These are phyloP conservation scores for Listrodromus nycthemerus DNA, from an alignment of 2,888 invertebrate genomes.

Conservation along the genomic window DNA sequence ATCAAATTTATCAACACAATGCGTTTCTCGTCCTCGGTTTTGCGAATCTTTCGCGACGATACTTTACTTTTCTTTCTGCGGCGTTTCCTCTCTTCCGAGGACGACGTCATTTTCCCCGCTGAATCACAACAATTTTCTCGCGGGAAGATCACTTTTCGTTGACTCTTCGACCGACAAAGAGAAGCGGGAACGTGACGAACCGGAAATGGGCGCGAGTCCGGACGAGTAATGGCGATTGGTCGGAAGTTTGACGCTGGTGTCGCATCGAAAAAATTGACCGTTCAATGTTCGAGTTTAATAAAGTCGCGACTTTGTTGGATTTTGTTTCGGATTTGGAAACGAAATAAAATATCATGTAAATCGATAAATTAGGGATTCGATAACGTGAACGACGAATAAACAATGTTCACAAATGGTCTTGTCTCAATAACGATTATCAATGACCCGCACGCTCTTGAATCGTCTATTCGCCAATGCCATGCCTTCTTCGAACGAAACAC, in stretches of 20 bases:
- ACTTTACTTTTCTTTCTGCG: not conserved
- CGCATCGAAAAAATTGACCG: not conserved
- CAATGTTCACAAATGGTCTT: not conserved
- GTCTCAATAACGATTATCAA: not conserved
- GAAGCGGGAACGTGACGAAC: not conserved
- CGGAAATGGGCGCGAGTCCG: not conserved
- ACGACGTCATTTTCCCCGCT: conserved; percentile 7
- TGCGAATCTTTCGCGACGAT: not conserved
- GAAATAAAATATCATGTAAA: too few relatives aligned
- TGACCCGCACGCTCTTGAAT: too few relatives aligned
- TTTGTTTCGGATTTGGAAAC: too few relatives aligned
- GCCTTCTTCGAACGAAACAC: too few relatives aligned
- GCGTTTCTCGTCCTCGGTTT: not conserved
- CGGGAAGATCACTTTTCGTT: not conserved
- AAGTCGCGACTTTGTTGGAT: too few relatives aligned
- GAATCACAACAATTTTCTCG: not conserved
- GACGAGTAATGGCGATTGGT: not conserved
- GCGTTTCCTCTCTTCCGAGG: conserved; percentile 8
- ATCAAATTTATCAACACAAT: too few relatives aligned
- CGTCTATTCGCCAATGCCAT: too few relatives aligned
- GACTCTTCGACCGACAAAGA: not conserved
- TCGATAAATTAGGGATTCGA: too few relatives aligned
- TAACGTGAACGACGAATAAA: too few relatives aligned
- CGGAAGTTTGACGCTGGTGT: not conserved
- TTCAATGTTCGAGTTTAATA: not conserved